Percentiles rank a stretch among this genome's conserved stretches.
phyloP scores from a whole-genome alignment of 2,797 vertebrate genomes.

The Ceyx erithaca region DNA sequence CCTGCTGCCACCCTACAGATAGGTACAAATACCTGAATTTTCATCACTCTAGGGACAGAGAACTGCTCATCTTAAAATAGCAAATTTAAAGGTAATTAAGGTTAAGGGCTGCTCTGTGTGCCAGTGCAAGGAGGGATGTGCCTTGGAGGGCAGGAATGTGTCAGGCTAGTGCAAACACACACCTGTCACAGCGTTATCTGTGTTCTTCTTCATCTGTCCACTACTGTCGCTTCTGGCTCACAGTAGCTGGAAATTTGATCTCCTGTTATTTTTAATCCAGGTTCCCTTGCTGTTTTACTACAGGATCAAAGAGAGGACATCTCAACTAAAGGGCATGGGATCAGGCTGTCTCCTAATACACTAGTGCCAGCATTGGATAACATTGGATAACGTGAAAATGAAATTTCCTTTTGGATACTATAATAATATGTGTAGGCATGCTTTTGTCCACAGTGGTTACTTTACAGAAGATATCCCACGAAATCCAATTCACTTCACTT shows the following conservation, averaged over 20 bases:
- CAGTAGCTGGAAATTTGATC: neutral
- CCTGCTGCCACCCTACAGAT: neutral
- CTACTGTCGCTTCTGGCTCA: neutral
- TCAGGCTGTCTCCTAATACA: neutral
- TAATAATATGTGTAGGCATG: neutral
- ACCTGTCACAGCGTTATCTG: neutral
- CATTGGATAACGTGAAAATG: neutral
- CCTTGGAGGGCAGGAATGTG: neutral
- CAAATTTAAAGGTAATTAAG: neutral
- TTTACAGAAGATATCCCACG: neutral
- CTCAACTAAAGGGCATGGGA: neutral
- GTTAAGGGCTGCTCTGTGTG: neutral
- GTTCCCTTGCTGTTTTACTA: neutral
- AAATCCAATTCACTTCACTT: neutral
- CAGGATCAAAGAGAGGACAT: neutral
- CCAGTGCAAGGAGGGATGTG: fast-evolving
- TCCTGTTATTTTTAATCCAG: neutral
- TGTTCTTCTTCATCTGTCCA: neutral
- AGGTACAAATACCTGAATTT: neutral
- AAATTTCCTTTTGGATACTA: conserved; percentile 2
- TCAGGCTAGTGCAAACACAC: neutral
- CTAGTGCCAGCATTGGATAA: neutral
- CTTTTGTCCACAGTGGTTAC: neutral
- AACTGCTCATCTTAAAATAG: neutral
- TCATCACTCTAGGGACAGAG: neutral